These are phyloP conservation scores for Eulimnadia texana DNA, from an alignment of 1,140 invertebrate species.

Conservation along the genomic window DNA sequence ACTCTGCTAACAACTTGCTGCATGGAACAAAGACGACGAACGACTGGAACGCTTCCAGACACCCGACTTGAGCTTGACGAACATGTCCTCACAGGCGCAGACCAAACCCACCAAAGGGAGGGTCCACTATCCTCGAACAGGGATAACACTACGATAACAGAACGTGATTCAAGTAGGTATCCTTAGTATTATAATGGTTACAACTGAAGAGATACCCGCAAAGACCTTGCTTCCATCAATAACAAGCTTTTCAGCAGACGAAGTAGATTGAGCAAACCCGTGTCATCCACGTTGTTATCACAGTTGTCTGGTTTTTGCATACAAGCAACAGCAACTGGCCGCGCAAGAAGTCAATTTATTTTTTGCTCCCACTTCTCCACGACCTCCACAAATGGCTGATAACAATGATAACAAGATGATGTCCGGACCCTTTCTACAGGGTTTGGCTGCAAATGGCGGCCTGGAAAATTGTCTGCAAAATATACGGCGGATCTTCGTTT, in stretches of 20 bases:
- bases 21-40: not conserved
- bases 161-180: not conserved
- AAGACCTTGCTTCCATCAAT: not conserved
- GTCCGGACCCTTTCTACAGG: too few species aligned
- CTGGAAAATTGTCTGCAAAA: too few species aligned
- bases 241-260: not conserved
- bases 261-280: too few species aligned
- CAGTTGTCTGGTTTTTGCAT: too few species aligned
- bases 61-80: not conserved
- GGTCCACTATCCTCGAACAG: not conserved
- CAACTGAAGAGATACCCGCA: not conserved
- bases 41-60: not conserved
- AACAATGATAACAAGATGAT: too few species aligned
- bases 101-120: not conserved
- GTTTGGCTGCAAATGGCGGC: too few species aligned
- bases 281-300: too few species aligned
- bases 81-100: not conserved
- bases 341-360: too few species aligned
- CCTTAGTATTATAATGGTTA: not conserved
- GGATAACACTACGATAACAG: not conserved
- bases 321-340: too few species aligned
- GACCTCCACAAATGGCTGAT: too few species aligned
- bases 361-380: too few species aligned
- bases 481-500: too few species aligned
- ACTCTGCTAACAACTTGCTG: not conserved